Base-by-base conservation (phyloP, 2,888 invertebrate species). In the Troilus luridus region DNA sequence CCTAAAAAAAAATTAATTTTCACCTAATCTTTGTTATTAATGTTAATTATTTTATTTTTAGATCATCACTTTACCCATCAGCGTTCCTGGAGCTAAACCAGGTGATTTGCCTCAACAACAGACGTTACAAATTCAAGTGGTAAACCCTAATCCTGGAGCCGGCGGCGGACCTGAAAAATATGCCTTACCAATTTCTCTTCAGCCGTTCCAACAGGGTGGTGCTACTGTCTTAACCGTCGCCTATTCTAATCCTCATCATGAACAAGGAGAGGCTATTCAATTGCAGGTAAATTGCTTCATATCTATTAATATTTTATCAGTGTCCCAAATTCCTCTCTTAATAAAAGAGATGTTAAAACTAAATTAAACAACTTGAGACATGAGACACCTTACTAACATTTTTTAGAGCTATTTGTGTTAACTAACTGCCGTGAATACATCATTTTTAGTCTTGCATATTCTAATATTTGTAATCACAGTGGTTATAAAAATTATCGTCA, bases 111-210 rank as follows among this genome's bases (percentile, higher is more conserved):
- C 96, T 93, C 96, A 94, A 91, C 95, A 95, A 92, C 95, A 96
- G 93, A 97, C 97, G 77, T 96, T 97, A 77, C 97, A 97, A 94
- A 97, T 97, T 92, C 97, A 97, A 94, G 96, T 96, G 92, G 95
- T 96, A 62, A 95, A 95, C 93, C 96, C 96, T 0, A 96, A 95
- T 14, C 91, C 92, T 56, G 92, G 92, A 60, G 92, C 92, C 19
- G 91, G 92, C 54, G 92, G 92, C 41, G 91, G 92, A 54, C 91
- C 91, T 21, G 93, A 92, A 60, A 93, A 93, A 89, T 92, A 92
- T 90, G 92, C 92, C 21, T 91, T 93, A 41, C 94, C 97, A 93
- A 96, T 97, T 93, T 97, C 97, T 0, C 95, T 97, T 93, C 96
- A 97, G 93, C 96, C 96, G 60, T 96, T 97, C 93, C 96, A 96